Evolutionary conservation across 2,888 invertebrate species (phyloP).

Genomic region (Ditylenchus weischeri): DNA sequence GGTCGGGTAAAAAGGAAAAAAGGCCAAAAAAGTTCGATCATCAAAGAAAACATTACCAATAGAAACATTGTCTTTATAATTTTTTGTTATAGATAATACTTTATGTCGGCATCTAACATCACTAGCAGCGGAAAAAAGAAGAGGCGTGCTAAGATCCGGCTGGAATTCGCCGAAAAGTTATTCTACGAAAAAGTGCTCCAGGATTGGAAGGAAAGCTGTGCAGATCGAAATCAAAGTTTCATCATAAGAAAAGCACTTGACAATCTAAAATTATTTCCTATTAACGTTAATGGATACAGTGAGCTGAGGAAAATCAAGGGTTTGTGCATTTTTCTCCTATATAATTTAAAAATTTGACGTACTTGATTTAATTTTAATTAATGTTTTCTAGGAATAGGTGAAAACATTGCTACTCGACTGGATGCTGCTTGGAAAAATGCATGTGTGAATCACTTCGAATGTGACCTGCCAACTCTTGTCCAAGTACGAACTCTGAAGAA

Average conservation of each 20-base stretch:
- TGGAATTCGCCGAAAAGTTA: conserved; percentile 41
- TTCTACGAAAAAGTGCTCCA: conserved; percentile 46
- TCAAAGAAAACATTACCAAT: too few species aligned
- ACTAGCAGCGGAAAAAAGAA: neutral
- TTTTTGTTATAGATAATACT: too few species aligned
- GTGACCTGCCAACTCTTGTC: conserved; percentile 15
- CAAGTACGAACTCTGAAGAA: conserved; percentile 29
- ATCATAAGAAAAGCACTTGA: conserved; percentile 45
- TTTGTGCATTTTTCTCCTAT: too few species aligned
- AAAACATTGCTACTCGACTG: conserved; percentile 47
- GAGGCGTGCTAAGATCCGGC: conserved; percentile 41
- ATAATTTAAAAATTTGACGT: neutral
- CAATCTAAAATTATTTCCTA: conserved; percentile 44
- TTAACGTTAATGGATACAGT: conserved; percentile 44
- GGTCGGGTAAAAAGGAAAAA: too few species aligned
- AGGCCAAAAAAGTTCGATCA: too few species aligned
- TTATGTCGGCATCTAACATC: neutral
- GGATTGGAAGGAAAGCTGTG: conserved; percentile 38
- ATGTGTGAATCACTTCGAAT: conserved; percentile 16
- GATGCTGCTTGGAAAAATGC: conserved; percentile 46
- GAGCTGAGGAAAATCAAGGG: conserved; percentile 49
- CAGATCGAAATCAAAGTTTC: conserved; percentile 39
- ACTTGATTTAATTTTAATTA: neutral
- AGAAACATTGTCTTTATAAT: too few species aligned
- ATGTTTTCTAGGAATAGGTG: conserved; percentile 49